Conservation (phyloP, 2,797 vertebrate species). For the Danio albolineatus region DNA sequence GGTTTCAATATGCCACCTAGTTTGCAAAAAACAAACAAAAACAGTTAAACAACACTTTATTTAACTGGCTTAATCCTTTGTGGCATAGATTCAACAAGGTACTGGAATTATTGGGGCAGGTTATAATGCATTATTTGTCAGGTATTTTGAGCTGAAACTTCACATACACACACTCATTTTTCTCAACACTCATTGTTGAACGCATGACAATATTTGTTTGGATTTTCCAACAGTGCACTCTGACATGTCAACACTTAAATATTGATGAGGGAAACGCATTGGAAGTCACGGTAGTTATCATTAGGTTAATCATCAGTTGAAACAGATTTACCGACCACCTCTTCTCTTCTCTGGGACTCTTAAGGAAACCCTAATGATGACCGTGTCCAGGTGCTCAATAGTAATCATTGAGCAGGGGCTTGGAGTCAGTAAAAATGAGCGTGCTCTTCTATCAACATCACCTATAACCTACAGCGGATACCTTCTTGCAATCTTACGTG, state of each 20-base stretch:
- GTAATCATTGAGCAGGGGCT: slow-evolving; percentile 56
- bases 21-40: too few species aligned
- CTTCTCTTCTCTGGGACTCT: neutral
- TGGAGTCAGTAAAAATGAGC: slow-evolving; percentile 58
- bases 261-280: neutral
- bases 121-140: too few species aligned
- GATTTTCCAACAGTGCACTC: neutral
- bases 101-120: too few species aligned
- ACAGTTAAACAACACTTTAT: too few species aligned
- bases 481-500: slow-evolving; percentile 51
- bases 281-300: neutral
- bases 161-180: too few species aligned
- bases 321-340: neutral
- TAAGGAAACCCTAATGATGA: slow-evolving; percentile 28
- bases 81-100: too few species aligned
- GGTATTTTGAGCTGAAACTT: too few species aligned
- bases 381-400: neutral
- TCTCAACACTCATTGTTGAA: neutral
- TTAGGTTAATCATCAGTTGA: neutral
- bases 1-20: too few species aligned
- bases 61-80: too few species aligned
- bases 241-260: neutral
- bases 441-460: slow-evolving; percentile 48
- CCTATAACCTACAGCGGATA: slow-evolving; percentile 62
- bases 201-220: neutral